Evolutionary conservation across 2,113 vertebrate species (phyloP), one percentile per base, ranked within the genome.

Genomic region (Telmatochromis brachygnathus): DNA sequence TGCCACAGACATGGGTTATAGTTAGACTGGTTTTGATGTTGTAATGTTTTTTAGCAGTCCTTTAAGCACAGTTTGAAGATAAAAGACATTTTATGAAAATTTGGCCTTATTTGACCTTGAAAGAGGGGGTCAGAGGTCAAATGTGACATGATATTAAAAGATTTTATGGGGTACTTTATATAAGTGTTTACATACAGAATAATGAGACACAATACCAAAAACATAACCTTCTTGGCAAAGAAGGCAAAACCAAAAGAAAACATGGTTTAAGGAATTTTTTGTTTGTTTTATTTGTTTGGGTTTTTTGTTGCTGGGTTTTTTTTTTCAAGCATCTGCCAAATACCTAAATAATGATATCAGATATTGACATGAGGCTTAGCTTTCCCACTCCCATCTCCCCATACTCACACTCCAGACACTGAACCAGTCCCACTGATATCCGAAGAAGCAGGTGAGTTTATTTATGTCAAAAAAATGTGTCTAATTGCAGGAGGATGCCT

Each of bases 301-400:
- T 4, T 17, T 30, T 30, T 58, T 58, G 55, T 58, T 58, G 7
- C 26, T 2, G 26, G 0, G 1, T 0, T 5, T 9, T 12, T 9
- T 28, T 30, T 17, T 6, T 9, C 26, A 60, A 60, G 56, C 15
- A 19, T 60, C 28, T 33, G 28, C 13, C 13, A 58, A 30, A 58
- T 58, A 58, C 55, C 26, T 58, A 58, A 58, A 58, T 58, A 58
- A 58, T 0, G 55, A 58, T 58, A 58, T 58, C 55, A 30, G 55
- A 17, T 30, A 58, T 33, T 60, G 28, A 60, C 56, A 60, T 10
- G 56, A 60, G 14, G 56, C 56, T 60, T 60, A 33, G 56, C 0
- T 60, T 4, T 33, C 56, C 28, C 28, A 60, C 56, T 60, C 56
- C 28, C 56, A 33, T 60, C 56, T 60, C 28, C 56, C 14, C 55